Evolutionary conservation across 2,113 vertebrate species (phyloP), one percentile per base, ranked within the genome.

Genomic region (Danio rerio): DNA sequence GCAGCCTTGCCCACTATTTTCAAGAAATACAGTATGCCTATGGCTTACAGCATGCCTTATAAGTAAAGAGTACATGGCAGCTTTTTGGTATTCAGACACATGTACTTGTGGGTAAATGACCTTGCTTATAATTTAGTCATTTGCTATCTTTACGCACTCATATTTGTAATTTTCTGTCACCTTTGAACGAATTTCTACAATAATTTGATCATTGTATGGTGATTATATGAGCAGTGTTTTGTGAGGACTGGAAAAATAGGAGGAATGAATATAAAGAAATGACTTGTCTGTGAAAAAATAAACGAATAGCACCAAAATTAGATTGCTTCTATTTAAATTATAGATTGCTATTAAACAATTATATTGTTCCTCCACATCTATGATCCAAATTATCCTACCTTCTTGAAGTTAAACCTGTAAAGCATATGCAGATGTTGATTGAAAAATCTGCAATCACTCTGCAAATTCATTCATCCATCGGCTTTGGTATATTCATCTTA

Each of bases 11-110:
- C 11, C 53, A 50, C 31, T 52, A 81, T 75, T 59, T 55, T 18
- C 9, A 47, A 42, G 42, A 42, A 72, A 62, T 78, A 58, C 81
- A 83, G 42, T 72, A 49, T 66, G 31, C 53, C 11, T 55, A 73
- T 40, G 81, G 42, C 77, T 78, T 70, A 40, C 56, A 83, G 56
- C 81, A 85, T 83, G 83, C 81, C 83, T 81, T 55, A 78, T 56
- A 55, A 40, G 21, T 52, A 59, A 15, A 53, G 45, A 78, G 53
- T 80, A 55, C 49, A 76, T 72, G 65, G 82, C 74, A 63, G 82
- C 80, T 84, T 72, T 68, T 74, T 53, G 81, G 16, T 71, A 49
- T 47, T 78, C 31, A 43, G 43, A 71, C 47, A 59, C 31, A 62
- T 62, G 43, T 31, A 58, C 47, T 63, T n/a, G 5, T 31, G 20